Percentiles rank a stretch among this genome's conserved stretches.
These are phyloP conservation scores for Melieria crassipennis DNA, from an alignment of 2,888 invertebrate species.

Conservation along the genomic window DNA sequence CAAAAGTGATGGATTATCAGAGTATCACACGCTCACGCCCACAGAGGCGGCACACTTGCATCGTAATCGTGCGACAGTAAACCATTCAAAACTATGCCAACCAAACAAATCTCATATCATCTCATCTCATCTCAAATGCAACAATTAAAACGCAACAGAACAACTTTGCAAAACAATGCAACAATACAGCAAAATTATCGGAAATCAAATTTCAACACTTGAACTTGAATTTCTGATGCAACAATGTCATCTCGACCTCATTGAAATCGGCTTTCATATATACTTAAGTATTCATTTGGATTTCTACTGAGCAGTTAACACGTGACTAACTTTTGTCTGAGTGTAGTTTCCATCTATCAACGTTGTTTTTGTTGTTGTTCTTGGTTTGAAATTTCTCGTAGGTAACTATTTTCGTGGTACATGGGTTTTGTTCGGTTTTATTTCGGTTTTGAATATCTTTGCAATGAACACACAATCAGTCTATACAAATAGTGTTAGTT, in stretches of 20 bases:
- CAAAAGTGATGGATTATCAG: no score
- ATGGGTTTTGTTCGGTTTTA: conserved; percentile 6
- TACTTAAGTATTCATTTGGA: no score
- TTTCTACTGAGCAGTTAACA: no score
- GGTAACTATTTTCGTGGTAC: not conserved
- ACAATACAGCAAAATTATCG: not conserved
- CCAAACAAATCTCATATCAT: not conserved
- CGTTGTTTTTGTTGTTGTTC: conserved; percentile 12
- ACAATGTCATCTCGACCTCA: not conserved
- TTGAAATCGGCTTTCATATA: no score
- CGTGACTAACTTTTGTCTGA: no score
- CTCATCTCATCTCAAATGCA: conserved; percentile 8
- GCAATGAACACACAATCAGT: conserved; percentile 50
- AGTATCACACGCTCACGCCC: no score
- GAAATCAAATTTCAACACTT: no score
- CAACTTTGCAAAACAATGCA: conserved; percentile 11
- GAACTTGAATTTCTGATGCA: conserved; percentile 2
- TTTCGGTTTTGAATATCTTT: conserved; percentile 28
- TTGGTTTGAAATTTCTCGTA: not conserved
- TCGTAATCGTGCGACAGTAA: no score
- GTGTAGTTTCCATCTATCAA: no score
- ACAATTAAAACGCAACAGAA: conserved; percentile 15
- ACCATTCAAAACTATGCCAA: conserved; percentile 1
- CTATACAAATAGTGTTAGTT: conserved; percentile 44
- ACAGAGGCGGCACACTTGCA: no score